Evolutionary conservation across 2,797 vertebrate species (phyloP).

Genomic region (Xyrichtys novacula): DNA sequence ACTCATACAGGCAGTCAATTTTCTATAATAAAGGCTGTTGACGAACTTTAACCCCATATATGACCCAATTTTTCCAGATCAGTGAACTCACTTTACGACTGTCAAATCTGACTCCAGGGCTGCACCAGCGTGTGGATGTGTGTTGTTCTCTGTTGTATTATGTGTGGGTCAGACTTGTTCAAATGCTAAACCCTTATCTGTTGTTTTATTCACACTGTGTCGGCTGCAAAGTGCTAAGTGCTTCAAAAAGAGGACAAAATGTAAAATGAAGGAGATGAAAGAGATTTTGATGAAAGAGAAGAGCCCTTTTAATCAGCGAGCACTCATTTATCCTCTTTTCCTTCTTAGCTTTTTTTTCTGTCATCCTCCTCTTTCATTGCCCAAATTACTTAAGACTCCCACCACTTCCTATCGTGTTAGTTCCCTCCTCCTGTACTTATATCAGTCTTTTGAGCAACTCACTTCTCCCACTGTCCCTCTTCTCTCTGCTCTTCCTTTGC

Average conservation of each 20-base stretch:
- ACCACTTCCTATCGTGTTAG: slow-evolving; percentile 51
- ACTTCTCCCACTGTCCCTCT: slow-evolving; percentile 49
- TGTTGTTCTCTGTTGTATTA: slow-evolving; percentile 20
- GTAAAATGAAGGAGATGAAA: slow-evolving; percentile 26
- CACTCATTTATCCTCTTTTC: slow-evolving; percentile 34
- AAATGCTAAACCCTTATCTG: not conserved
- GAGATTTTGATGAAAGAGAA: slow-evolving; percentile 40
- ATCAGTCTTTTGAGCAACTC: slow-evolving; percentile 45
- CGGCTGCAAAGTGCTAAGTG: slow-evolving; percentile 15
- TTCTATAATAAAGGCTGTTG: slow-evolving; percentile 2
- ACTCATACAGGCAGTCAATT: slow-evolving; percentile 22
- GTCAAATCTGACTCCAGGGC: not conserved
- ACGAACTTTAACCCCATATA: slow-evolving; percentile 22
- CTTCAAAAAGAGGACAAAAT: slow-evolving; percentile 8
- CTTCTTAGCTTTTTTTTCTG: slow-evolving; percentile 29
- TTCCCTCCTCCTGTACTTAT: slow-evolving; percentile 48
- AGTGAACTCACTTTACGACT: not conserved
- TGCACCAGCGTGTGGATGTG: not conserved
- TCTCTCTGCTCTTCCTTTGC: slow-evolving; percentile 48
- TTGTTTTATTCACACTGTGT: not conserved
- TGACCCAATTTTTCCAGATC: slow-evolving; percentile 12
- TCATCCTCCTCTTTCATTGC: slow-evolving; percentile 58
- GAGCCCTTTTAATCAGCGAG: slow-evolving; percentile 47
- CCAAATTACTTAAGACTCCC: slow-evolving; percentile 54
- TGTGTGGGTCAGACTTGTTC: slow-evolving; percentile 11